Percentiles rank a stretch among this genome's conserved stretches.
phyloP scores from a whole-genome alignment of 2,888 invertebrate genomes.

The Anarsia innoxiella region DNA sequence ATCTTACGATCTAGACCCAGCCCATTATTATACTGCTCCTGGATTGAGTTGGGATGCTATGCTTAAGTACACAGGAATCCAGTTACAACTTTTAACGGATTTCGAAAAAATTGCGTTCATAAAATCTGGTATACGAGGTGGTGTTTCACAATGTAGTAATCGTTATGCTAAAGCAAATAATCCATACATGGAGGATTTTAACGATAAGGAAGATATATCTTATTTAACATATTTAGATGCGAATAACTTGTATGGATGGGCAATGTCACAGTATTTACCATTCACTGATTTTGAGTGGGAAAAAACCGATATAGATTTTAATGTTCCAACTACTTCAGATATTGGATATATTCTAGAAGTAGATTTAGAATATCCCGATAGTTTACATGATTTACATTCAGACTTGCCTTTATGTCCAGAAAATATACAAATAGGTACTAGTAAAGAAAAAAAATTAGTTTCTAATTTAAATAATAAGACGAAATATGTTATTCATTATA shows the following conservation, averaged over 20 bases:
- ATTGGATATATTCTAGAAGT: constrained; percentile 27
- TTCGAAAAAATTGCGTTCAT: constrained; percentile 18
- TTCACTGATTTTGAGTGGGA: constrained; percentile 28
- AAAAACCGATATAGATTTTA: constrained; percentile 15
- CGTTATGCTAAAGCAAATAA: constrained; percentile 33
- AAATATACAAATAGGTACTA: constrained; percentile 13
- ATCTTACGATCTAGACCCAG: constrained; percentile 23
- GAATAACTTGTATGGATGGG: constrained; percentile 38
- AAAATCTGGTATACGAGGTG: constrained; percentile 20
- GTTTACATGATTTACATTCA: constrained; percentile 24
- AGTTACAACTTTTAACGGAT: constrained; percentile 20
- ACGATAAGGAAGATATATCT: constrained; percentile 17
- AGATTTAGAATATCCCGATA: constrained; percentile 25
- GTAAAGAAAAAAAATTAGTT: constrained; percentile 13
- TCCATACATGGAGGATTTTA: constrained; percentile 23
- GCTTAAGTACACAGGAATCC: constrained; percentile 18
- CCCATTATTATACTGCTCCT: constrained; percentile 23
- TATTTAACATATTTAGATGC: constrained; percentile 33
- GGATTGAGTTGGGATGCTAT: constrained; percentile 26
- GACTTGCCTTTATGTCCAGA: constrained; percentile 24
- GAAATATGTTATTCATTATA: constrained; percentile 23
- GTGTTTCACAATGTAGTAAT: constrained; percentile 21
- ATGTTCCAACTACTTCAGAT: constrained; percentile 15
- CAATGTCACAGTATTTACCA: constrained; percentile 32
- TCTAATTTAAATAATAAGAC: constrained; percentile 21